Evolutionary conservation across 2,797 vertebrate genomes (phyloP).

Genomic region (Etheostoma perlongum): DNA sequence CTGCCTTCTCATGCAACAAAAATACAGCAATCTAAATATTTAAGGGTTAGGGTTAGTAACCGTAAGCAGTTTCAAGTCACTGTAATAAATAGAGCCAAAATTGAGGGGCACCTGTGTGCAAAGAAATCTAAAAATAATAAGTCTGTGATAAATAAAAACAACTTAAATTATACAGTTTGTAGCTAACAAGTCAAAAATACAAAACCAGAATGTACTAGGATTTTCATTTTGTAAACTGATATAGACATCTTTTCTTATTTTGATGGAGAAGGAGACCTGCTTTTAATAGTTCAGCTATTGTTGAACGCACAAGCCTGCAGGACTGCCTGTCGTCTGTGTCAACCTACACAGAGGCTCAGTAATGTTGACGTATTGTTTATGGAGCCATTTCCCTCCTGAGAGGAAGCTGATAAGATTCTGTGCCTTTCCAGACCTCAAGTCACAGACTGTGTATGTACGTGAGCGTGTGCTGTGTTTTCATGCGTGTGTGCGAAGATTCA

Average conservation of each 20-base stretch:
- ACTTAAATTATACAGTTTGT: not conserved
- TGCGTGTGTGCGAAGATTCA: slow-evolving; percentile 25
- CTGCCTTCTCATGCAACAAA: not conserved
- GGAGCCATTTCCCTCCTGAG: slow-evolving; percentile 67
- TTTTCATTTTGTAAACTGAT: slow-evolving; percentile 9
- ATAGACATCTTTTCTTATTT: slow-evolving; percentile 2
- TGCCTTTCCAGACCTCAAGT: slow-evolving; percentile 58
- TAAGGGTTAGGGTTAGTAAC: too few species aligned
- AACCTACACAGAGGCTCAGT: slow-evolving; percentile 55
- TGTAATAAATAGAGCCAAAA: not conserved
- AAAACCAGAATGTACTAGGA: not conserved
- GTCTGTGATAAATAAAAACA: not conserved
- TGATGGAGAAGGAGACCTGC: not conserved
- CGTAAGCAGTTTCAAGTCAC: not conserved
- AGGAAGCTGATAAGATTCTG: slow-evolving; percentile 77
- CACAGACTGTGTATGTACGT: slow-evolving; percentile 15
- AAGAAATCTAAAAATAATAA: not conserved
- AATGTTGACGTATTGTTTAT: slow-evolving; percentile 70
- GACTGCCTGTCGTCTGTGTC: slow-evolving; percentile 46
- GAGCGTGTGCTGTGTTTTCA: slow-evolving; percentile 7
- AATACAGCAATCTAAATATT: not conserved
- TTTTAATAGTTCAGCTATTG: slow-evolving; percentile 5
- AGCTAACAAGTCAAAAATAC: not conserved
- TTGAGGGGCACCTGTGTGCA: rapidly evolving
- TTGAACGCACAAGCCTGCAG: slow-evolving; percentile 15